Evolutionary conservation across 1,140 invertebrate species (phyloP).

Genomic region (Oppia nitens): DNA sequence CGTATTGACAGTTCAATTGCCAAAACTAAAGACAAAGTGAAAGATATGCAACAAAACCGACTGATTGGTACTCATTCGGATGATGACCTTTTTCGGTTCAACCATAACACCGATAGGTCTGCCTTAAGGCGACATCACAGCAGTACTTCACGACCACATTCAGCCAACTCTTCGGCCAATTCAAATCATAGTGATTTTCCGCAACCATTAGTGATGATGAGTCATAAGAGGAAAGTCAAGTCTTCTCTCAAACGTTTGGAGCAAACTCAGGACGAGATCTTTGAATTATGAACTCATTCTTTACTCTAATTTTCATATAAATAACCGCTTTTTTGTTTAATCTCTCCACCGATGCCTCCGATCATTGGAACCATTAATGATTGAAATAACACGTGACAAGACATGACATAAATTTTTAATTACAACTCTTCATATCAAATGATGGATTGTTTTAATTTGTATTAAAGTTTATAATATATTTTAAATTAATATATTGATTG

Average conservation of each 20-base stretch:
- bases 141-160: slow-evolving; percentile 12
- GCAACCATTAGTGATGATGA: slow-evolving; percentile 45
- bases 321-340: too few relatives aligned
- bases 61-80: slow-evolving; percentile 20
- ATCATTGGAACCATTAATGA: too few relatives aligned
- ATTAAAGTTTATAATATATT: too few relatives aligned
- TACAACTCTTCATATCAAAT: too few relatives aligned
- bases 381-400: too few relatives aligned
- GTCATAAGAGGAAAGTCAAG: slow-evolving; percentile 53
- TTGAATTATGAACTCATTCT: slow-evolving; percentile 56
- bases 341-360: too few relatives aligned
- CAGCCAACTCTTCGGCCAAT: neutral
- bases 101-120: neutral
- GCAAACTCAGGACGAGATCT: slow-evolving; percentile 66
- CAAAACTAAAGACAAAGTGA: slow-evolving; percentile 62
- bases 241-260: slow-evolving; percentile 58
- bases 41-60: slow-evolving; percentile 35
- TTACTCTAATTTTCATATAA: too few relatives aligned
- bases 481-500: too few relatives aligned
- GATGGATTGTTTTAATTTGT: too few relatives aligned
- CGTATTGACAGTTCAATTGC: slow-evolving; percentile 73
- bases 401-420: too few relatives aligned
- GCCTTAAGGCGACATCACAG: neutral
- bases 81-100: slow-evolving; percentile 15
- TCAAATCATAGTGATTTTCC: neutral